A percentile compares a stretch with the other conserved stretches of the same genome.
Conservation (phyloP, 2,113 vertebrate species). For the Raphicerus campestris region DNA sequence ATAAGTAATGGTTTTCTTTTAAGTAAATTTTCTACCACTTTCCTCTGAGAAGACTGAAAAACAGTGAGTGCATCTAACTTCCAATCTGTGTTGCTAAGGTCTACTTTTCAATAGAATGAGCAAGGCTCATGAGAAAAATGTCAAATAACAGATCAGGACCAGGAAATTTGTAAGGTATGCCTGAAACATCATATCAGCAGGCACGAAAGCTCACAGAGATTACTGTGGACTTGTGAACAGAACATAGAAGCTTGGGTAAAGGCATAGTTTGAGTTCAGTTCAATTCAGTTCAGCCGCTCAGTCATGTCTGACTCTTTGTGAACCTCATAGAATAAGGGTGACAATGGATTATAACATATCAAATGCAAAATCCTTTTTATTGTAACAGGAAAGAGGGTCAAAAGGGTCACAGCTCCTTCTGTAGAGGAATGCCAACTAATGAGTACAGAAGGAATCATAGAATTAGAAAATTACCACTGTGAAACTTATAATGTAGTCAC, state of each 20-base stretch:
- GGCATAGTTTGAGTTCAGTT: background rate
- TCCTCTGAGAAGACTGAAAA: background rate
- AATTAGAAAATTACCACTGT: background rate
- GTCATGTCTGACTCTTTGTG: background rate
- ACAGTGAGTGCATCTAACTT: background rate
- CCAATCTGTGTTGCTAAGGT: slow-evolving; percentile 13
- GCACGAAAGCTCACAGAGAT: background rate
- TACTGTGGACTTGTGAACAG: background rate
- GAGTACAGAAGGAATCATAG: background rate
- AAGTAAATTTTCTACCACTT: background rate
- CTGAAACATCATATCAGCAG: background rate
- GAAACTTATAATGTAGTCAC: background rate
- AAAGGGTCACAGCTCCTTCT: background rate
- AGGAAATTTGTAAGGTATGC: background rate
- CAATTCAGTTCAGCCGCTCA: background rate
- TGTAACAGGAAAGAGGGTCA: background rate
- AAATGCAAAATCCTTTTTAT: background rate
- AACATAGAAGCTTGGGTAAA: background rate
- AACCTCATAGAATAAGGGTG: background rate
- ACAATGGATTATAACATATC: background rate
- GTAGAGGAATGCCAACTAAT: background rate
- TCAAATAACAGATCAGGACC: background rate
- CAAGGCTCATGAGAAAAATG: background rate
- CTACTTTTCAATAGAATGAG: background rate
- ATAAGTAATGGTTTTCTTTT: background rate